Evolutionary conservation across 1,140 invertebrate genomes (phyloP), one percentile per base, ranked within the genome.

Genomic region (Colletes gigas): DNA sequence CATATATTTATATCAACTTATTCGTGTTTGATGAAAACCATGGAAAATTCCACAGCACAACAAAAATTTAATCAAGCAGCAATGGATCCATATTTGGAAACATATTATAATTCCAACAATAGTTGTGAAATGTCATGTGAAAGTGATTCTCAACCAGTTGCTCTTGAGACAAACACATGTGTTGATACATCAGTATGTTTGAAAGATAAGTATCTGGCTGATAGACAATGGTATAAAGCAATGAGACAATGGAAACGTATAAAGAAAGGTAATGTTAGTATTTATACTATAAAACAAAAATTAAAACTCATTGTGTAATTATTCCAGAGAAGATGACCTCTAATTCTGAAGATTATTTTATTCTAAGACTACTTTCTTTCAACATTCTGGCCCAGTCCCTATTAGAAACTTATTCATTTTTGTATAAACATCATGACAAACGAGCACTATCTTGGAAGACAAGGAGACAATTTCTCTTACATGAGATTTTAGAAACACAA

Each of bases 321-420:
- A 54, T 71, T 41, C 4, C 83, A 92, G 92, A 84, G 30, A 89
- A 83, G 69, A 30, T 67, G n/a, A 65, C 19, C 10, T 71, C 77
- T 15, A 89, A 86, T 84, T 19, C 71, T 9, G 88, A 86, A 60
- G 84, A 91, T 54, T 83, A 39, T 79, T 93, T 90, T 92, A 94
- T 88, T 83, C 82, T 88, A 12, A 89, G 82, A 77, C 41, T 95
- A 14, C 89, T 98, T 84, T 97, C 96, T 0, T 99, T 98, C 90
- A 99, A 99, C 93, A 96, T 99, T 54, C 92, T 99, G 52, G 96
- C 98, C 0, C 98, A 98, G 92, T 94, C 96, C 82, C 93, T 98
- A 47, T 83, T 99, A 57, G 95, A 97, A 85, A 92, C 95, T 76
- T 97, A 99, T 92, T 89, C 93, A 0, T 94, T 96, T 90, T 93